Evolutionary conservation across 2,113 vertebrate genomes (phyloP), one percentile per base, ranked within the genome.

Genomic region (Cinclus mexicanus): DNA sequence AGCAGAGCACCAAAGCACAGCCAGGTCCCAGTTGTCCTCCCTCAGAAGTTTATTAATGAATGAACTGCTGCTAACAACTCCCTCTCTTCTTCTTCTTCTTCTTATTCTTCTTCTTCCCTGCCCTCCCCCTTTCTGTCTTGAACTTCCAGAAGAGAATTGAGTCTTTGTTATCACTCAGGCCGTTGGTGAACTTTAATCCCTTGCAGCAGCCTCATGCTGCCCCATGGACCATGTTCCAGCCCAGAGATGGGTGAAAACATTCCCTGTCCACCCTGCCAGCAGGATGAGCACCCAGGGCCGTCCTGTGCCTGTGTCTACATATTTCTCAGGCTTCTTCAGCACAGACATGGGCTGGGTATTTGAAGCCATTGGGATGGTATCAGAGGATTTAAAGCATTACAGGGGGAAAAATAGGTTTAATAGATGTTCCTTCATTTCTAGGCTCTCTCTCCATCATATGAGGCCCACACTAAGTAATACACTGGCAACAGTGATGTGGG

Each of bases 161-260:
- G 92, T 72, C 97, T 97, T 97, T 98, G 97, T 97, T 95, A 93
- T 87, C 25, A 59, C 7, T 87, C 50, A 72, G 84, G 84, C 50
- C 0, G 29, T 92, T 89, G 70, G 68, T 96, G 95, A 95, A 95
- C 89, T 95, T 83, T 86, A 70, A 61, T 24, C 59, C 64, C 39
- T 80, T 87, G 57, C 84, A 56, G 78, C 49, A 93, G 74, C 55
- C 64, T 88, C 60, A 19, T 39, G 59, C 4, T 1, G 49, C 41
- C 65, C 44, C 49, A 59, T 17, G 76, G 95, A 81, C 69, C 37
- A 57, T 3, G 64, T 82, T 95, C 78, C 90, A 76, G 44, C 31
- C 79, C 23, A 44, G 28, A 22, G 2, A 28, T 19, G 63, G 26
- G 81, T 83, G 79, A 63, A 85, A 85, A 56, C 22, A 71, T 20